A percentile compares a stretch with the other conserved stretches of the same genome.
Evolutionary conservation across 2,113 vertebrate genomes (phyloP).

Genomic region (Nansenia antarctica): DNA sequence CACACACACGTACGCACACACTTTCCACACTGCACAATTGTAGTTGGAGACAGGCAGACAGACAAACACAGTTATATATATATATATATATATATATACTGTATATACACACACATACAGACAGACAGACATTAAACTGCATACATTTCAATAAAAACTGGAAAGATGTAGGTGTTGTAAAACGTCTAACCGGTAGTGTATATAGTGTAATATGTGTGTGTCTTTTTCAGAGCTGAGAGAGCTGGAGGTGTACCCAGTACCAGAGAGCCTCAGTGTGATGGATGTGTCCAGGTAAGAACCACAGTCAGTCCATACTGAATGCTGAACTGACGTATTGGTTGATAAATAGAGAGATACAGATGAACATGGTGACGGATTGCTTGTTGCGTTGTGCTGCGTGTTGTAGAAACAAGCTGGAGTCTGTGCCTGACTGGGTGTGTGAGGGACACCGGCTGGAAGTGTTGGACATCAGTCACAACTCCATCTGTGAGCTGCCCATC

Average conservation of each 20-base stretch:
- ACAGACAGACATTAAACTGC: no score
- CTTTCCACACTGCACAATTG: background rate
- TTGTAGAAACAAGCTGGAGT: conserved; percentile 85
- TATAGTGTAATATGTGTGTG: background rate
- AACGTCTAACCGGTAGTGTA: no score
- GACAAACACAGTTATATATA: background rate
- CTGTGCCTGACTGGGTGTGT: conserved; percentile 88
- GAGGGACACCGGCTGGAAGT: conserved; percentile 90
- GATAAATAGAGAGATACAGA: background rate
- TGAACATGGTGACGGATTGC: background rate
- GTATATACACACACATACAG: background rate
- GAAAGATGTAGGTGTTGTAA: background rate
- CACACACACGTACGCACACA: background rate
- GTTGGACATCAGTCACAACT: conserved; percentile 90
- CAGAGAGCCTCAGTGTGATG: conserved; percentile 85
- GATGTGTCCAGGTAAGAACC: conserved; percentile 89
- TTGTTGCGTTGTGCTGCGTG: conserved; percentile 25
- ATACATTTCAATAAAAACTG: no score
- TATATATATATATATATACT: background rate
- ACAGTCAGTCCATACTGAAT: background rate
- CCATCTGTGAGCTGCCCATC: conserved; percentile 84
- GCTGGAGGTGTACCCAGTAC: conserved; percentile 87
- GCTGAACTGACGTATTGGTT: background rate
- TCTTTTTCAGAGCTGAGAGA: conserved; percentile 81
- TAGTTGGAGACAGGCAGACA: background rate